phyloP scores from a whole-genome alignment of 2,888 invertebrate species.

The Caenorhabditis afra region DNA sequence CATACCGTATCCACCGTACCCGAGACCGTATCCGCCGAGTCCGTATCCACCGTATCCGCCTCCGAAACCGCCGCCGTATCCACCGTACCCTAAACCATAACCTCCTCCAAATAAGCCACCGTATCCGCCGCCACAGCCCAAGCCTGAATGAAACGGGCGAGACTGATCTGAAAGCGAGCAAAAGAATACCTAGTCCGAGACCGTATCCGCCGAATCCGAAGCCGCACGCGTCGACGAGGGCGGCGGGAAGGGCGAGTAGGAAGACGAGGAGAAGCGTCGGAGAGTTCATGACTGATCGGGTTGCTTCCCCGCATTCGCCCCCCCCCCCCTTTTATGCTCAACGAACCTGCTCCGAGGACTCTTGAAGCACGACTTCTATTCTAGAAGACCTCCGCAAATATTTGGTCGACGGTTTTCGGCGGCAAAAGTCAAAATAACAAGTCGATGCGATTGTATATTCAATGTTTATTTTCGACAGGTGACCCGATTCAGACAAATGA shows the following conservation, averaged over 20 bases:
- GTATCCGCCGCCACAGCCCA: conserved; percentile 57
- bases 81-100: conserved; percentile 57
- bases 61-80: conserved; percentile 40
- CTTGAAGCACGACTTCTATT: conserved; percentile 55
- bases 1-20: conserved; percentile 59
- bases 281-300: conserved; percentile 28
- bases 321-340: conserved; percentile 40
- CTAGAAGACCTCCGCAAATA: conserved; percentile 45
- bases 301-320: background rate
- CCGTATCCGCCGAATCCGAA: conserved; percentile 59
- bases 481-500: conserved; percentile 40
- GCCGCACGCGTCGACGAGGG: conserved; percentile 33
- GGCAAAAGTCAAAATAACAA: conserved; percentile 47
- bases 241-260: conserved; percentile 27
- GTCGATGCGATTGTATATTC: conserved; percentile 32
- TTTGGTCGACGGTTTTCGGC: conserved; percentile 41
- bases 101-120: conserved; percentile 55
- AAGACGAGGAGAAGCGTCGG: conserved; percentile 18
- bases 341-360: conserved; percentile 49
- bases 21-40: conserved; percentile 55
- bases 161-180: conserved; percentile 13
- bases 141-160: conserved; percentile 22
- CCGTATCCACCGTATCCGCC: conserved; percentile 57
- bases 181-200: conserved; percentile 39
- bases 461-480: conserved; percentile 35